Evolutionary conservation across 1,140 invertebrate species (phyloP), one percentile per base, ranked within the genome.

Genomic region (Drosophila sechellia): DNA sequence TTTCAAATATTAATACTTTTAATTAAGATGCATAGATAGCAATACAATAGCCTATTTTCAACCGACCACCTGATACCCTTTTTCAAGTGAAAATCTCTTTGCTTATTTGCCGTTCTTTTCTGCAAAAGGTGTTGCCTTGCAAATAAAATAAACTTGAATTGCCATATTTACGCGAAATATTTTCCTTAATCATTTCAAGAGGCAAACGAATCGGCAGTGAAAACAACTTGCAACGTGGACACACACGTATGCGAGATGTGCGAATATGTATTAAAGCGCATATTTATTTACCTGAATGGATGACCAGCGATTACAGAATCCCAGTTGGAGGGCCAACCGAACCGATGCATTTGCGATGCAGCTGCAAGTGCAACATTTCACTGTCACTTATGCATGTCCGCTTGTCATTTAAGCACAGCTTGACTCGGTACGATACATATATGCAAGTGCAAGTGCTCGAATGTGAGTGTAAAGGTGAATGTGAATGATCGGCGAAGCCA

Each of bases 351-450:
- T 59, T 63, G 31, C 63, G 68, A 34, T 68, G 56, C 43, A 57
- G 46, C 35, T 57, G 69, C 57, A 46, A 66, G 61, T 73, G 83
- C 79, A 89, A 83, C 79, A 83, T 87, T 79, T 79, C 68, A 83
- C 83, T 87, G 84, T 89, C 84, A 87, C 79, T 87, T 84, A 80
- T 68, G 63, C 71, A 72, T 89, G 84, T 87, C 69, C 68, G 65
- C 53, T 64, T 87, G 84, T 87, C 84, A 89, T 75, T 87, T 87
- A 87, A 78, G 65, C 56, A 66, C 74, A 77, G 73, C 63, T 58
- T 75, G 54, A 76, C 73, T 76, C 54, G 50, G 43, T 48, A 37
- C 60, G 15, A 56, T 22, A 37, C 42, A 31, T 52, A 27, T 22
- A 22, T 22, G 20, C 2, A 22, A 22, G 20, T 35, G 37, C 35